Conservation (phyloP, 2,888 invertebrate genomes). For the Drosophila nr. perissopoda region DNA sequence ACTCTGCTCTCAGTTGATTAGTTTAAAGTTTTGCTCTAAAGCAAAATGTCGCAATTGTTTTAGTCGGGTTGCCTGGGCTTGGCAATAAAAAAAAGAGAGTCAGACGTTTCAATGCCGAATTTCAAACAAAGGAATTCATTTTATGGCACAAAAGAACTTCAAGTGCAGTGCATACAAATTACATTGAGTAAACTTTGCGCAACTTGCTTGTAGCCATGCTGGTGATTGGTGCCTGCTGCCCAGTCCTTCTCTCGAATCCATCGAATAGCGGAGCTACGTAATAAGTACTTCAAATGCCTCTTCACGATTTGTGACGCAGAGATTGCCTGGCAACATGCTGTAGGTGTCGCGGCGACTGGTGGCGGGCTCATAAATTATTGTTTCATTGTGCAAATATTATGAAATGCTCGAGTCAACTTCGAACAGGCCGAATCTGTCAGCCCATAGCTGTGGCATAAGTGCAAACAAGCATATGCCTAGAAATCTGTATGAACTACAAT, state of each 20-base stretch:
- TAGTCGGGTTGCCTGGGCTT: constrained; percentile 29
- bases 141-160: constrained; percentile 72
- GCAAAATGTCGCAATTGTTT: constrained; percentile 61
- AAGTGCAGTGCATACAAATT: constrained; percentile 75
- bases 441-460: not conserved
- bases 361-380: constrained; percentile 37
- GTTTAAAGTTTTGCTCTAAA: constrained; percentile 62
- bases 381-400: constrained; percentile 32
- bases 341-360: constrained; percentile 24
- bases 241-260: too few relatives aligned
- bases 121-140: constrained; percentile 73
- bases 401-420: constrained; percentile 28
- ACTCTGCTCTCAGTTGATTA: constrained; percentile 61
- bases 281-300: constrained; percentile 1
- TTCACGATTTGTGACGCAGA: not conserved
- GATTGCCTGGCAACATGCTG: constrained; percentile 6
- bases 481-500: constrained; percentile 20
- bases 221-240: constrained; percentile 12
- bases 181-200: constrained; percentile 70
- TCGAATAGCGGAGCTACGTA: not conserved
- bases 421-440: constrained; percentile 15
- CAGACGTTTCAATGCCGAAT: constrained; percentile 41
- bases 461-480: constrained; percentile 35
- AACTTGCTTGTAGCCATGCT: constrained; percentile 46
- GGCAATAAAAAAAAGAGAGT: not conserved